Conservation (phyloP, 2,888 invertebrate species). For the Acronicta alni region DNA sequence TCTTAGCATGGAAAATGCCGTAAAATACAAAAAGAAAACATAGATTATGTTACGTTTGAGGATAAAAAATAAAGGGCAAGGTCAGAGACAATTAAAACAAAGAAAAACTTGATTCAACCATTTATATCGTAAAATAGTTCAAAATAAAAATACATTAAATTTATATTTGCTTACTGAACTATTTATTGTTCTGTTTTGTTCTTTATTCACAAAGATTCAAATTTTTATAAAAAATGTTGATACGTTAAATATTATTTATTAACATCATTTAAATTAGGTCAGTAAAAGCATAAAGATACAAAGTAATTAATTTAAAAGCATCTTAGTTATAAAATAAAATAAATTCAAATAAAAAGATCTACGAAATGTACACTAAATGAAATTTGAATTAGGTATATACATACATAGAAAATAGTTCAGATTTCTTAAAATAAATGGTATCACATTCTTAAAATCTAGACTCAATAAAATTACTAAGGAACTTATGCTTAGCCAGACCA, state of each 20-base stretch:
- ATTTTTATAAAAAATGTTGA: conserved; percentile 37
- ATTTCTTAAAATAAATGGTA: conserved; percentile 87
- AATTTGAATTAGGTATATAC: conserved; percentile 73
- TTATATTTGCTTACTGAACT: conserved; percentile 79
- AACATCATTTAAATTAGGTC: conserved; percentile 62
- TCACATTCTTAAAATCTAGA: conserved; percentile 86
- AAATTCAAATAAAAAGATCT: conserved; percentile 75
- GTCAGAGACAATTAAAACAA: conserved; percentile 54
- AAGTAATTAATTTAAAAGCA: conserved; percentile 66
- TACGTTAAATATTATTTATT: conserved; percentile 42
- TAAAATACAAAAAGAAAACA: no score
- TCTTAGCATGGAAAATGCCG: no score
- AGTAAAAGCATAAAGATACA: conserved; percentile 65
- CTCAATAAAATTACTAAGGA: conserved; percentile 84
- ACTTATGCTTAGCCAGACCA: conserved; percentile 86
- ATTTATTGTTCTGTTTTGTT: conserved; percentile 82
- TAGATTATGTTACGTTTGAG: no score
- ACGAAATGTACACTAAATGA: conserved; percentile 74
- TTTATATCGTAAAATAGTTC: conserved; percentile 79
- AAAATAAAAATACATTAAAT: conserved; percentile 76
- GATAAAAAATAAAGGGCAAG: neutral
- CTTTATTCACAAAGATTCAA: conserved; percentile 59
- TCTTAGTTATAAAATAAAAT: conserved; percentile 71
- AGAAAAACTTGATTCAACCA: conserved; percentile 74
- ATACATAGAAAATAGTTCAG: conserved; percentile 75